Evolutionary conservation across 1,140 invertebrate genomes (phyloP), one percentile per base, ranked within the genome.

Genomic region (Philaenus spumarius): DNA sequence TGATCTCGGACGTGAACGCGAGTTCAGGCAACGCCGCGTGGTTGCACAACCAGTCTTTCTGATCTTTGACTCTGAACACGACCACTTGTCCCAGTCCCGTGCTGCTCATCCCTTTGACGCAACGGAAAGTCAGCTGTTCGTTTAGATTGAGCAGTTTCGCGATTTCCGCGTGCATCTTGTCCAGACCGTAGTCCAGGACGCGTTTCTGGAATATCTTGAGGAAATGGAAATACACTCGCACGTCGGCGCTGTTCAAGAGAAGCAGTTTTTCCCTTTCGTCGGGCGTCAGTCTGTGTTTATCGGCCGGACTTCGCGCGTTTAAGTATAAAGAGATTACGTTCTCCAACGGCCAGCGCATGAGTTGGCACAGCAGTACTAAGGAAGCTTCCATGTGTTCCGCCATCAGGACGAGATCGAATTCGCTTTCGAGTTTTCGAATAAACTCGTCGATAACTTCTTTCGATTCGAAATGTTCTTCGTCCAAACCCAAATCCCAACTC

Each of bases 351-450:
- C 78, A 81, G 54, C 74, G 76, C 26, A 80, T 69, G 5, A 73
- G 55, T 48, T 78, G 62, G 24, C 67, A 68, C 26, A 80, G 65
- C 9, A 80, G 65, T 34, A 80, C 69, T 12, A 80, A 61, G 1
- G 78, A 80, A 61, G 78, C 76, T 53, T 80, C 76, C 64, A 80
- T 75, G 59, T 73, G 69, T 62, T 81, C 78, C 1, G 74, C 66
- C 19, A 81, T 73, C 71, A 81, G 71, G 15, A 81, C 72, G 3
- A 80, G 64, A 56, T 75, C 68, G 63, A 81, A 80, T 20, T 73
- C 62, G 14, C 55, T 58, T 12, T 78, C 73, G 0, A 77, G 59
- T 39, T 68, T 60, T 23, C 55, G 42, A 26, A 73, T 71, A 11
- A 65, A 62, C 24, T 67, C 34, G 5, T 48, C 53, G 4, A 59